Percentiles rank a stretch among this genome's conserved stretches.
phyloP scores from a whole-genome alignment of 2,888 invertebrate genomes.

The Melitaea athalia region DNA sequence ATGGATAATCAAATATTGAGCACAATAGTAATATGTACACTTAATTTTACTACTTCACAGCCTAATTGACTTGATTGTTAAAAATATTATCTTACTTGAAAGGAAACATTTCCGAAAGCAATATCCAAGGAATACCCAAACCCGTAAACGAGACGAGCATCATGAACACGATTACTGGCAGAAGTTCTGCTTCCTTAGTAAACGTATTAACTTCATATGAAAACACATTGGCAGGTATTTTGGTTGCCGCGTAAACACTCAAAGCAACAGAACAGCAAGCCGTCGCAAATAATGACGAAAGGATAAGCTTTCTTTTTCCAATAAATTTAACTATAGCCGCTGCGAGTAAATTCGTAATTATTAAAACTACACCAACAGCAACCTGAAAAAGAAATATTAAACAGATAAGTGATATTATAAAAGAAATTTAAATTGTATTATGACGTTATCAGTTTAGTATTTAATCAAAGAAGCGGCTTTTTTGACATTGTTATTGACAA shows the following conservation, averaged over 20 bases:
- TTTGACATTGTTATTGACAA: too few species aligned
- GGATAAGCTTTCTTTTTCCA: conserved; percentile 69
- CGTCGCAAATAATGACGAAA: conserved; percentile 60
- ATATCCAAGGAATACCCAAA: conserved; percentile 80
- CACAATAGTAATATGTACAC: neutral
- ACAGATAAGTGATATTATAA: neutral
- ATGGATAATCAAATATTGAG: too few species aligned
- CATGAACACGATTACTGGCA: conserved; percentile 70
- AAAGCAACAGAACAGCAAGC: conserved; percentile 59
- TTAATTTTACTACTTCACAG: neutral
- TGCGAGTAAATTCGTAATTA: conserved; percentile 63
- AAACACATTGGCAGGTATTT: conserved; percentile 56
- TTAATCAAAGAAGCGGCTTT: too few species aligned
- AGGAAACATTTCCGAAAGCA: conserved; percentile 82
- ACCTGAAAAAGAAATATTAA: conserved; percentile 55
- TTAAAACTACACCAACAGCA: conserved; percentile 61
- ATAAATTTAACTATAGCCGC: conserved; percentile 62
- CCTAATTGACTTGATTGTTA: neutral
- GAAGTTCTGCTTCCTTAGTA: conserved; percentile 60
- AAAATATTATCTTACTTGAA: conserved; percentile 65
- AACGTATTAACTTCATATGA: conserved; percentile 68
- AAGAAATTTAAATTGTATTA: too few species aligned
- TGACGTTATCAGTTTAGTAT: too few species aligned
- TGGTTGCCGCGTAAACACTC: conserved; percentile 59
- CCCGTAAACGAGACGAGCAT: conserved; percentile 64